phyloP scores from a whole-genome alignment of 1,140 invertebrate species.

The Dendrolimus punctatus region DNA sequence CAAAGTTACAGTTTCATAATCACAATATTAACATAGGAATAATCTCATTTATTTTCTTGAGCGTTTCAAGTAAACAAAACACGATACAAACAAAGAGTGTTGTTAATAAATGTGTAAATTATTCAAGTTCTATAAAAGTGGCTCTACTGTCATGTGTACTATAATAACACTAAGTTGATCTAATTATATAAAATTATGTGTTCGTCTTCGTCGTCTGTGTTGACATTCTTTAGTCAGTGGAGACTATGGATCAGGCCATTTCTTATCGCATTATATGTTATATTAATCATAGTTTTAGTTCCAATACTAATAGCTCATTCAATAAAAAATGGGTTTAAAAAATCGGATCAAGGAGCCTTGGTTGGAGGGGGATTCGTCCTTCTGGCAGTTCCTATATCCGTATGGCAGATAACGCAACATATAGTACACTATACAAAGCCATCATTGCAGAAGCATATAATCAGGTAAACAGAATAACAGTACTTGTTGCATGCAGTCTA shows the following conservation, averaged over 20 bases:
- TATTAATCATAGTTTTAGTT: slow-evolving; percentile 87
- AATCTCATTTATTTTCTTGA: no score
- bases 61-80: no score
- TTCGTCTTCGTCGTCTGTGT: slow-evolving; percentile 32
- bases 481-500: background rate
- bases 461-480: slow-evolving; percentile 76
- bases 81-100: no score
- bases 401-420: slow-evolving; percentile 96
- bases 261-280: slow-evolving; percentile 83
- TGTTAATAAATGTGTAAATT: no score
- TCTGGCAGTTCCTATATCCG: slow-evolving; percentile 90
- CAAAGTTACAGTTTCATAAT: no score
- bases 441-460: slow-evolving; percentile 94
- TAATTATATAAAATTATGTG: slow-evolving; percentile 40
- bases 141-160: background rate
- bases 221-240: slow-evolving; percentile 80
- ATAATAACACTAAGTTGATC: background rate
- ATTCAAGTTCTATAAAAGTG: background rate
- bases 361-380: slow-evolving; percentile 93
- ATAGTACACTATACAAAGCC: slow-evolving; percentile 95
- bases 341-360: slow-evolving; percentile 83
- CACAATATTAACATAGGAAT: no score
- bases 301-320: slow-evolving; percentile 86
- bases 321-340: slow-evolving; percentile 77
- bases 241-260: slow-evolving; percentile 91